Evolutionary conservation across 1,140 invertebrate genomes (phyloP).

Genomic region (Trachelipus rathkii): DNA sequence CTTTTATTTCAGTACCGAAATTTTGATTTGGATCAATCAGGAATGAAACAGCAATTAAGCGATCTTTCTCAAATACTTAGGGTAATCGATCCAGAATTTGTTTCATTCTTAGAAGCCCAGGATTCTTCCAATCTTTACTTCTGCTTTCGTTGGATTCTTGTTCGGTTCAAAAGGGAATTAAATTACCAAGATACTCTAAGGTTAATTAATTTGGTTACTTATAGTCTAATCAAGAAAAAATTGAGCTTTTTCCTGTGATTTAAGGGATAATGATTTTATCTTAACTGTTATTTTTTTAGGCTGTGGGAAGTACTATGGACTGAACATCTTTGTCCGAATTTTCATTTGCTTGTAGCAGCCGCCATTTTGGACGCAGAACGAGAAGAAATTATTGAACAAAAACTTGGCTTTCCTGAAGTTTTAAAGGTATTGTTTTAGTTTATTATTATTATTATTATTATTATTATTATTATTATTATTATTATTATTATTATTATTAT

Average conservation of each 20-base stretch:
- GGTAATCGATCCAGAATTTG: conserved; percentile 76
- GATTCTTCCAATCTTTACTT: conserved; percentile 98
- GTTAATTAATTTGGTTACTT: too few relatives aligned
- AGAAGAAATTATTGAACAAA: conserved; percentile 75
- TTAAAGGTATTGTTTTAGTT: conserved; percentile 62
- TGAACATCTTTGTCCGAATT: conserved; percentile 76
- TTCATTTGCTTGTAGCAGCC: conserved; percentile 83
- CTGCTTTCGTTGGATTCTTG: conserved; percentile 80
- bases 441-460: background rate
- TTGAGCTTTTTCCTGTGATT: too few relatives aligned
- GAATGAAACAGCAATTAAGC: conserved; percentile 87
- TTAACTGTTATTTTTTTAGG: conserved; percentile 18
- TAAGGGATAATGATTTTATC: too few relatives aligned
- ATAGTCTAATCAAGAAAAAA: too few relatives aligned
- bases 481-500: too few relatives aligned
- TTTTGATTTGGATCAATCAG: conserved; percentile 95
- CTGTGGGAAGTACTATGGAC: conserved; percentile 47
- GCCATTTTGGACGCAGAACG: conserved; percentile 88
- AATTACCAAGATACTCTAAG: conserved; percentile 47
- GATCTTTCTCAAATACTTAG: conserved; percentile 76
- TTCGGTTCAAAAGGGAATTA: conserved; percentile 63
- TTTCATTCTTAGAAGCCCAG: conserved; percentile 78
- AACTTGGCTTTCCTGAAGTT: conserved; percentile 93
- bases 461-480: background rate
- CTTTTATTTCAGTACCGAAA: conserved; percentile 68